Conservation (phyloP, 1,140 invertebrate genomes). For the Drosophila busckii region DNA sequence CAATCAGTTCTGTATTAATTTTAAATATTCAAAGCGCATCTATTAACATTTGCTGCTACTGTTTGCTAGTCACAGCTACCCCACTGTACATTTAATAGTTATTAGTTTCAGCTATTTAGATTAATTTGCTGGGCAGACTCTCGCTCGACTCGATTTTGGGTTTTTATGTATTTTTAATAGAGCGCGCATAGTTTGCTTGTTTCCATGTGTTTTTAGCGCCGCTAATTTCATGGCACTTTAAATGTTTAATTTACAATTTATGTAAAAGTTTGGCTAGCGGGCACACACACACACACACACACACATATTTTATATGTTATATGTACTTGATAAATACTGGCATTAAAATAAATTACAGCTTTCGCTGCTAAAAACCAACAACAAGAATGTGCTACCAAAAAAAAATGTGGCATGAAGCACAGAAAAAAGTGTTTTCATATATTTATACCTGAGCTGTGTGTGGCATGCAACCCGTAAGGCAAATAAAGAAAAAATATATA, state of each 20-base stretch:
- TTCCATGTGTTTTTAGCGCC: constrained; percentile 57
- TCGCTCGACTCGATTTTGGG: constrained; percentile 30
- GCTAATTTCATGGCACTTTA: constrained; percentile 73
- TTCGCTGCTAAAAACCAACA: constrained; percentile 41
- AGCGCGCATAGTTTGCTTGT: constrained; percentile 30
- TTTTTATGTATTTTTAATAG: constrained; percentile 69
- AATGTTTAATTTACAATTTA: constrained; percentile 77
- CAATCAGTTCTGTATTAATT: no score
- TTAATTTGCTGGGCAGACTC: constrained; percentile 39
- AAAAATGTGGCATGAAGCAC: not conserved
- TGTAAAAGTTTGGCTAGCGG: constrained; percentile 62
- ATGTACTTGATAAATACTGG: constrained; percentile 61
- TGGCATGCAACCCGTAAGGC: constrained; percentile 1
- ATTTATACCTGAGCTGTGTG: constrained; percentile 3
- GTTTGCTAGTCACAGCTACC: no score
- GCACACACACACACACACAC: constrained; percentile 31
- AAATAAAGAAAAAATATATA: constrained; percentile 37
- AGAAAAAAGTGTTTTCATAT: constrained; percentile 4
- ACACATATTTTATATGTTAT: constrained; percentile 15
- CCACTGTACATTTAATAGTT: not conserved
- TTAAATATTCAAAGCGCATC: no score
- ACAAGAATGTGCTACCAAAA: no score
- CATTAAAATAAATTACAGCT: constrained; percentile 78
- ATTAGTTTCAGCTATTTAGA: constrained; percentile 58
- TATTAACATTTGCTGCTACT: no score